Evolutionary conservation across 2,113 vertebrate genomes (phyloP).

Genomic region (Camelus bactrianus): DNA sequence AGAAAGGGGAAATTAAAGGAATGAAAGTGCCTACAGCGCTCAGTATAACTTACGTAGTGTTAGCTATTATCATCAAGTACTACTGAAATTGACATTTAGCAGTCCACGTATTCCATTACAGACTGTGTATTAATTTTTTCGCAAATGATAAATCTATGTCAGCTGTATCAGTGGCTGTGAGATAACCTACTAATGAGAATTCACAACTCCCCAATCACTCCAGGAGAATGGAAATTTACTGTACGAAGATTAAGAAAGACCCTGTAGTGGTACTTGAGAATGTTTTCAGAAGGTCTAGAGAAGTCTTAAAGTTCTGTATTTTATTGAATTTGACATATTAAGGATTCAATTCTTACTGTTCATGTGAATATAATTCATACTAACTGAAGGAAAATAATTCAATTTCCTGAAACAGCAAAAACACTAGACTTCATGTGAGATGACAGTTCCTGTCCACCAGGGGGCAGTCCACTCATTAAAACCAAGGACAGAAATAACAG

Average conservation of each 20-base stretch:
- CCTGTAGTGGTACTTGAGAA: not conserved
- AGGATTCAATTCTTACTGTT: not conserved
- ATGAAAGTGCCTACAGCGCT: not conserved
- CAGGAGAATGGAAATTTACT: constrained; percentile 11
- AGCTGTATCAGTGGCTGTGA: not conserved
- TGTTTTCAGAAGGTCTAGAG: not conserved
- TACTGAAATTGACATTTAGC: not conserved
- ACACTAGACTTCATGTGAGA: not conserved
- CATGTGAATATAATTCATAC: not conserved
- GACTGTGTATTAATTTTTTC: not conserved
- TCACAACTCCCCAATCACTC: not conserved
- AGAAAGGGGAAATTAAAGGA: not conserved
- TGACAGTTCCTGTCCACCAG: constrained; percentile 63
- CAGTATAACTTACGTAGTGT: not conserved
- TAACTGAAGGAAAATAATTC: constrained; percentile 17
- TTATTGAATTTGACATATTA: not conserved
- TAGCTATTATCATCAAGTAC: not conserved
- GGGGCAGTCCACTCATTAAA: constrained; percentile 74
- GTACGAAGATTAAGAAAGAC: not conserved
- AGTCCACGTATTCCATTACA: not conserved
- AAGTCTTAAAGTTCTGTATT: not conserved
- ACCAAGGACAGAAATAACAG: constrained; percentile 34
- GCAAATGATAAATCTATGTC: not conserved
- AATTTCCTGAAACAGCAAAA: not conserved
- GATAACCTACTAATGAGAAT: not conserved